Conservation (phyloP, 1,140 invertebrate genomes). For the Drosophila prosaltans region DNA sequence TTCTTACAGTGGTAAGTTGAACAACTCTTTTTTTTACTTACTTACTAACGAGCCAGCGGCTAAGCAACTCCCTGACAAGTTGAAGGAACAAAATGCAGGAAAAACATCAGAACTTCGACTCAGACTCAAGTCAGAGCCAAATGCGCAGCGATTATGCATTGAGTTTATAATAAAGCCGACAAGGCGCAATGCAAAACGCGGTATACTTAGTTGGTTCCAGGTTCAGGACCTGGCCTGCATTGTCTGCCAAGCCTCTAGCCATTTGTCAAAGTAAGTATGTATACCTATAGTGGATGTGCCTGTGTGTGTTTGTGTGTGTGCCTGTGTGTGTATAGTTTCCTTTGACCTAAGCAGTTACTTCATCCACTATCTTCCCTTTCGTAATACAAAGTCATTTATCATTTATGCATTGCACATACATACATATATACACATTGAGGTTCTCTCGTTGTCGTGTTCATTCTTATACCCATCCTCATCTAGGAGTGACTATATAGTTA, state of each 20-base stretch:
- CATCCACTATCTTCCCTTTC: slow-evolving; percentile 66
- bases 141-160: slow-evolving; percentile 68
- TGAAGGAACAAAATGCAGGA: slow-evolving; percentile 25
- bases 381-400: slow-evolving; percentile 68
- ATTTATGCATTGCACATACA: slow-evolving; percentile 71
- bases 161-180: slow-evolving; percentile 77
- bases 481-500: slow-evolving; percentile 11
- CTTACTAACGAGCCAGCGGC: slow-evolving; percentile 51
- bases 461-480: slow-evolving; percentile 15
- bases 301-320: not conserved
- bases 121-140: slow-evolving; percentile 32
- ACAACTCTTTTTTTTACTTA: not conserved
- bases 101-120: slow-evolving; percentile 26
- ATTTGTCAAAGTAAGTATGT: slow-evolving; percentile 62
- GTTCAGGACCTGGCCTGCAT: slow-evolving; percentile 43
- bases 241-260: slow-evolving; percentile 39
- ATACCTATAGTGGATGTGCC: not conserved
- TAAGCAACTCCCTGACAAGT: slow-evolving; percentile 71
- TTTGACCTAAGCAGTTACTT: slow-evolving; percentile 56
- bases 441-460: slow-evolving; percentile 17
- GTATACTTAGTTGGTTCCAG: slow-evolving; percentile 14
- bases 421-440: slow-evolving; percentile 37
- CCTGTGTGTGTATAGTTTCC: slow-evolving; percentile 40
- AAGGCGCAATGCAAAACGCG: slow-evolving; percentile 40
- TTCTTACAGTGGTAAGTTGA: slow-evolving; percentile 13